Conservation (phyloP, 2,797 vertebrate species). For the Oryzias sinensis region DNA sequence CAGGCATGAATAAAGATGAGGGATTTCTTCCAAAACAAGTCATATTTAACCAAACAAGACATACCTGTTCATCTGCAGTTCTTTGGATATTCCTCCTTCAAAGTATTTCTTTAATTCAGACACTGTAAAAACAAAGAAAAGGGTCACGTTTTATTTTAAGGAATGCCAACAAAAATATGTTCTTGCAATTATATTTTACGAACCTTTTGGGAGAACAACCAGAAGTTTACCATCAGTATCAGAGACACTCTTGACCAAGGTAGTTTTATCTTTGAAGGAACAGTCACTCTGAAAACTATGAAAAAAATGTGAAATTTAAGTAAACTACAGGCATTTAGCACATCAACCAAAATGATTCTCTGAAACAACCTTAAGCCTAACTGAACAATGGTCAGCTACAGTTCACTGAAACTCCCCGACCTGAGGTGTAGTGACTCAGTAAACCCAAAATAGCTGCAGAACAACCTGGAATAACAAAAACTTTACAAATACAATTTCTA, state of each 20-base stretch:
- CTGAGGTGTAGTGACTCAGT: neutral
- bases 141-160: neutral
- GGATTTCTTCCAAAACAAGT: neutral
- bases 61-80: slow-evolving; percentile 94
- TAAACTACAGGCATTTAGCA: too few relatives aligned
- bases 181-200: slow-evolving; percentile 16
- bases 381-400: too few relatives aligned
- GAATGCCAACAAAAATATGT: neutral
- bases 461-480: neutral
- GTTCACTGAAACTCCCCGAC: neutral
- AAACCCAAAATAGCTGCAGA: neutral
- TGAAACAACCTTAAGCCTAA: too few relatives aligned
- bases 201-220: slow-evolving; percentile 90
- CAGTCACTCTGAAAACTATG: slow-evolving; percentile 89
- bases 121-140: slow-evolving; percentile 78
- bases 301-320: too few relatives aligned
- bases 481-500: neutral
- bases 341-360: too few relatives aligned
- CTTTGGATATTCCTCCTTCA: slow-evolving; percentile 77
- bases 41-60: neutral
- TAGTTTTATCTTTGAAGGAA: slow-evolving; percentile 76
- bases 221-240: slow-evolving; percentile 86
- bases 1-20: neutral
- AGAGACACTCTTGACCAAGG: slow-evolving; percentile 80
- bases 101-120: slow-evolving; percentile 96